A percentile compares a stretch with the other conserved stretches of the same genome.
Evolutionary conservation across 2,113 vertebrate species (phyloP).

Genomic region (Pelmatolapia mariae): DNA sequence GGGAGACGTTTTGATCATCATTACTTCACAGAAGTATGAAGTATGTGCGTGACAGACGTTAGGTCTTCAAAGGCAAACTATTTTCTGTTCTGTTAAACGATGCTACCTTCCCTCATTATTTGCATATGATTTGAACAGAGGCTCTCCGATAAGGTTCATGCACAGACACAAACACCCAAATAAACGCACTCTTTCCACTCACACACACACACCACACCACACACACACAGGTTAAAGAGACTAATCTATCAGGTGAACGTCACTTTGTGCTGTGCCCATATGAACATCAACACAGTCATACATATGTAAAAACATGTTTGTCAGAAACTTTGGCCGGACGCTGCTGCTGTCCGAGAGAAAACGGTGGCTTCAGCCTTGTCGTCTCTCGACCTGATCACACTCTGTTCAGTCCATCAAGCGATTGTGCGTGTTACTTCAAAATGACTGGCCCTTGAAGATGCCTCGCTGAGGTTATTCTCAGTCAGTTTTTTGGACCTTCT

Average conservation of each 20-base stretch:
- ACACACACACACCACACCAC: slow-evolving; percentile 2
- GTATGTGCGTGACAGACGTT: slow-evolving; percentile 21
- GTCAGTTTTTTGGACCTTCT: slow-evolving; percentile 72
- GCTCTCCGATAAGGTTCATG: slow-evolving; percentile 29
- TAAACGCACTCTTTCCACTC: neutral
- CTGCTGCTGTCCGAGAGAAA: slow-evolving; percentile 8
- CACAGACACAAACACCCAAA: slow-evolving; percentile 22
- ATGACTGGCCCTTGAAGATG: slow-evolving; percentile 4
- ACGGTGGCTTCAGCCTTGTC: neutral
- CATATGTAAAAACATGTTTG: neutral
- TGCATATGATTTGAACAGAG: slow-evolving; percentile 56
- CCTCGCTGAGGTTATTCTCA: slow-evolving; percentile 9
- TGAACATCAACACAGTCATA: slow-evolving; percentile 1
- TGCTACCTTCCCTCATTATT: slow-evolving; percentile 26
- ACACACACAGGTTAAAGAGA: slow-evolving; percentile 20
- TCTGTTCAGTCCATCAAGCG: neutral
- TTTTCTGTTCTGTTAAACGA: neutral
- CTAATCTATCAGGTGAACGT: slow-evolving; percentile 2
- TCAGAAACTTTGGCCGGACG: neutral
- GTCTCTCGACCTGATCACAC: neutral
- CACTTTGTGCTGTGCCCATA: neutral
- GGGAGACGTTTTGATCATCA: neutral
- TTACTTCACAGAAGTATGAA: slow-evolving; percentile 49
- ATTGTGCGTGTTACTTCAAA: slow-evolving; percentile 17
- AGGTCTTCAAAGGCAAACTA: slow-evolving; percentile 41